A percentile compares a stretch with the other conserved stretches of the same genome.
phyloP scores from a whole-genome alignment of 2,888 invertebrate species.

The Spicauda simplicius region DNA sequence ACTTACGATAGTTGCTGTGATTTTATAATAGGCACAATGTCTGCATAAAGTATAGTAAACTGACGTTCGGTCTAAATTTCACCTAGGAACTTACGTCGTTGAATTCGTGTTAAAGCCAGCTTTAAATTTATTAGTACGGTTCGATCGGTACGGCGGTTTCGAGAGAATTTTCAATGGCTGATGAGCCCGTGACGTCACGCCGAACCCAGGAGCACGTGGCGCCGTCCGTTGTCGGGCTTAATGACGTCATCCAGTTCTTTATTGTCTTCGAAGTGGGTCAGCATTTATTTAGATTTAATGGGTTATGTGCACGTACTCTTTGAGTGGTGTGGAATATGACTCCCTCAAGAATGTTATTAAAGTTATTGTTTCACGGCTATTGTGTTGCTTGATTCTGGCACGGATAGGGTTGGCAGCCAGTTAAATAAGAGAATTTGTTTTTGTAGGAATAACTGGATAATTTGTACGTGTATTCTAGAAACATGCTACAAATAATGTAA shows the following conservation, averaged over 20 bases:
- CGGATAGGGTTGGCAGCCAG: background rate
- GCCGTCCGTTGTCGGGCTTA: constrained; percentile 5
- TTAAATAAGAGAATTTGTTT: background rate
- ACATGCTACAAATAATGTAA: no score
- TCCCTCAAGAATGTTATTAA: constrained; percentile 9
- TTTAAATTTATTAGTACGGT: constrained; percentile 38
- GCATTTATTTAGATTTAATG: constrained; percentile 29
- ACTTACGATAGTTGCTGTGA: no score
- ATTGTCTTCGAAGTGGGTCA: constrained; percentile 25
- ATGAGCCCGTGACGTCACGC: constrained; percentile 24
- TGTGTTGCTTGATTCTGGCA: constrained; percentile 1
- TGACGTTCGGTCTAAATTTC: background rate
- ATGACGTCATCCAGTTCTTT: constrained; percentile 25
- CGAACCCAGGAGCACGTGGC: constrained; percentile 16
- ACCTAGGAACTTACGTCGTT: background rate
- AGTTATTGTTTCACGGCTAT: constrained; percentile 18
- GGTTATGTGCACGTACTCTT: constrained; percentile 20
- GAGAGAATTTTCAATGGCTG: constrained; percentile 24
- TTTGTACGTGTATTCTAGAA: no score
- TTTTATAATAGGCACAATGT: background rate
- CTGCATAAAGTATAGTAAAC: background rate
- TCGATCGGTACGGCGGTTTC: constrained; percentile 34
- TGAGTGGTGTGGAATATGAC: constrained; percentile 13
- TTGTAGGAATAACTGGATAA: no score
- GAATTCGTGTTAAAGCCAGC: background rate